Conservation (phyloP, 2,113 vertebrate genomes). For the Tetraodon nigroviridis region DNA sequence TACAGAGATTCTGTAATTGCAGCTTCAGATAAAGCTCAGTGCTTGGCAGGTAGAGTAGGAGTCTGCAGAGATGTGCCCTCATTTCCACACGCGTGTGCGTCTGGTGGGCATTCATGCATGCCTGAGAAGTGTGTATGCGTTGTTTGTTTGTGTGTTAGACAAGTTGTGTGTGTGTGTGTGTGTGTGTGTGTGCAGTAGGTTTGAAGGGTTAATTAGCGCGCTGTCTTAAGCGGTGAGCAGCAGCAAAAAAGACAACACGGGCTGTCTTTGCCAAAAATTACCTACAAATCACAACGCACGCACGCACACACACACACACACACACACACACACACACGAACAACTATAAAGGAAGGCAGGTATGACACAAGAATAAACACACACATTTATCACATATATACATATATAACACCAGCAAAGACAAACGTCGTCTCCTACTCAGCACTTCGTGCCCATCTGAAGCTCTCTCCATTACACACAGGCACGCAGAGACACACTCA, state of each 20-base stretch:
- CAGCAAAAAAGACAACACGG: conserved; percentile 61
- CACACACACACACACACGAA: conserved; percentile 7
- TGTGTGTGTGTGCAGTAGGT: conserved; percentile 34
- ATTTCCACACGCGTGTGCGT: conserved; percentile 49
- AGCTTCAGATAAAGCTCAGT: conserved; percentile 60
- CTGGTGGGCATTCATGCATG: conserved; percentile 47
- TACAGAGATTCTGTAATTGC: conserved; percentile 69
- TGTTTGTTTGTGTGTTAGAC: conserved; percentile 47
- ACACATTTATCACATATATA: conserved; percentile 7
- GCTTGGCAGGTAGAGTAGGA: conserved; percentile 69
- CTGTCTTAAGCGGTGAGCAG: conserved; percentile 68
- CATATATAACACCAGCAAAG: conserved; percentile 22
- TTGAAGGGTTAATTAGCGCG: conserved; percentile 70
- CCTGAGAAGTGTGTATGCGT: conserved; percentile 6
- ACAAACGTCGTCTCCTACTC: conserved; percentile 32
- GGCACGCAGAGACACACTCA: neutral
- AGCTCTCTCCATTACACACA: conserved; percentile 6
- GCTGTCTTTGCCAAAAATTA: conserved; percentile 66
- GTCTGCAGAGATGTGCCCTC: conserved; percentile 73
- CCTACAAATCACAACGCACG: conserved; percentile 45
- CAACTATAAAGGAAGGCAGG: conserved; percentile 9
- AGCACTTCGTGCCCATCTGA: conserved; percentile 44
- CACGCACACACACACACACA: conserved; percentile 11
- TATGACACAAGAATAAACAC: conserved; percentile 5
- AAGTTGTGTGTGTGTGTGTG: conserved; percentile 14